These are phyloP conservation scores for Aphrophora alni DNA, from an alignment of 2,888 invertebrate species.

Conservation along the genomic window DNA sequence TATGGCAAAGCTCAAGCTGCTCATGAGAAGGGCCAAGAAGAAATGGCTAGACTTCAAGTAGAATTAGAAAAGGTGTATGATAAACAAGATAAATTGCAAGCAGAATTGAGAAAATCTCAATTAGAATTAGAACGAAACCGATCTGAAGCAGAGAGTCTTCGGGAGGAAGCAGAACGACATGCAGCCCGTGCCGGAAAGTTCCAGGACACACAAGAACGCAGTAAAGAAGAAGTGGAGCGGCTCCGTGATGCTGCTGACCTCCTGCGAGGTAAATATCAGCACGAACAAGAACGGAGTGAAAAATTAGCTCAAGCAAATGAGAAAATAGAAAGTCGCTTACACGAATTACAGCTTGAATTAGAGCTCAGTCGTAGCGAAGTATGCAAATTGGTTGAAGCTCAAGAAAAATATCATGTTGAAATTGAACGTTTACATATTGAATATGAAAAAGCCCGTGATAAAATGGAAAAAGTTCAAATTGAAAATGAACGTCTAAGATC, in stretches of 20 bases:
- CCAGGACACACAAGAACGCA: conserved; percentile 61
- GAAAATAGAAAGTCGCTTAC: conserved; percentile 74
- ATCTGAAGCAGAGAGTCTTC: conserved; percentile 75
- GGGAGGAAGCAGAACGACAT: conserved; percentile 79
- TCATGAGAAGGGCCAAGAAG: conserved; percentile 89
- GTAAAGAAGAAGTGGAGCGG: conserved; percentile 75
- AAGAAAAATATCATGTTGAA: conserved; percentile 82
- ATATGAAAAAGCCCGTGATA: conserved; percentile 85
- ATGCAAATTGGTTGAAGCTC: conserved; percentile 72
- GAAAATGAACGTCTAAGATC: conserved; percentile 80
- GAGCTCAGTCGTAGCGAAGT: conserved; percentile 82
- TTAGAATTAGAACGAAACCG: conserved; percentile 74
- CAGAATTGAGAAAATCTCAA: conserved; percentile 82
- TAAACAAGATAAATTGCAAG: conserved; percentile 84
- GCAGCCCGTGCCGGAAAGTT: conserved; percentile 64
- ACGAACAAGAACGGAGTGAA: conserved; percentile 76
- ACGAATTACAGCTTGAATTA: conserved; percentile 81
- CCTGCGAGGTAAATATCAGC: conserved; percentile 80
- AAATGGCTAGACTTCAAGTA: conserved; percentile 82
- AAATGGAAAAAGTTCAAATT: conserved; percentile 82
- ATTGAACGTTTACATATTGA: conserved; percentile 86
- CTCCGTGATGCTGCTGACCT: conserved; percentile 64
- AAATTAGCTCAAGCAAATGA: conserved; percentile 77
- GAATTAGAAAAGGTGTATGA: conserved; percentile 92
- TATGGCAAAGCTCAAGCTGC: conserved; percentile 83